Percentiles rank a stretch among this genome's conserved stretches.
phyloP scores from a whole-genome alignment of 2,113 vertebrate species.

The Oreochromis tanganicae region DNA sequence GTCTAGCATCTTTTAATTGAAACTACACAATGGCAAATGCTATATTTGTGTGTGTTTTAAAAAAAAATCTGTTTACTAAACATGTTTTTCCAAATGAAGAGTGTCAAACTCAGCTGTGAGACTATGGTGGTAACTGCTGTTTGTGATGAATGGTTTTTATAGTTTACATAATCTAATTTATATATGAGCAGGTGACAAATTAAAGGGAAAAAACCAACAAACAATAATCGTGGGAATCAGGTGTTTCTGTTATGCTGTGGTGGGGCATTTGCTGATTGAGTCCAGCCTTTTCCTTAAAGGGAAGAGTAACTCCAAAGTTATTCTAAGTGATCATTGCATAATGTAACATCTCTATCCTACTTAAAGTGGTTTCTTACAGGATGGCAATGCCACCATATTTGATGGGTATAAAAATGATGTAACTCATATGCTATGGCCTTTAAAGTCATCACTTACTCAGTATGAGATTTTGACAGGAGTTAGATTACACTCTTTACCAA shows the following conservation, averaged over 20 bases:
- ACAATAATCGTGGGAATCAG: neutral
- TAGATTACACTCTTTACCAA: neutral
- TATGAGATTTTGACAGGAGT: neutral
- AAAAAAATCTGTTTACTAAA: neutral
- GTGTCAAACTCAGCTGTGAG: neutral
- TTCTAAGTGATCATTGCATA: neutral
- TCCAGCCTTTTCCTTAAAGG: neutral
- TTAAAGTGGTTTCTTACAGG: neutral
- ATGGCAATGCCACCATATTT: neutral
- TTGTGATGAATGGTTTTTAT: neutral
- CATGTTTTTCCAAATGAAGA: neutral
- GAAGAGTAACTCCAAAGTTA: neutral
- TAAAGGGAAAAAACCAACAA: neutral
- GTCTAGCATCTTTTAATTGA: constrained; percentile 3
- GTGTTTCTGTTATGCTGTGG: neutral
- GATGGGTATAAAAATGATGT: neutral
- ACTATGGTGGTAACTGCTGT: neutral
- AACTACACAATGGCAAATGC: neutral
- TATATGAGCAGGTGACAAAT: neutral
- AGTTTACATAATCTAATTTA: neutral
- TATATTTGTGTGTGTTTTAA: neutral
- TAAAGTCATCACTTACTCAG: neutral
- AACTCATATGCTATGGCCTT: neutral
- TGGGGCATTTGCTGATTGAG: neutral
- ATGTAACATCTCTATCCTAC: neutral